phyloP scores from a whole-genome alignment of 2,888 invertebrate genomes.

The Xylota segnis region DNA sequence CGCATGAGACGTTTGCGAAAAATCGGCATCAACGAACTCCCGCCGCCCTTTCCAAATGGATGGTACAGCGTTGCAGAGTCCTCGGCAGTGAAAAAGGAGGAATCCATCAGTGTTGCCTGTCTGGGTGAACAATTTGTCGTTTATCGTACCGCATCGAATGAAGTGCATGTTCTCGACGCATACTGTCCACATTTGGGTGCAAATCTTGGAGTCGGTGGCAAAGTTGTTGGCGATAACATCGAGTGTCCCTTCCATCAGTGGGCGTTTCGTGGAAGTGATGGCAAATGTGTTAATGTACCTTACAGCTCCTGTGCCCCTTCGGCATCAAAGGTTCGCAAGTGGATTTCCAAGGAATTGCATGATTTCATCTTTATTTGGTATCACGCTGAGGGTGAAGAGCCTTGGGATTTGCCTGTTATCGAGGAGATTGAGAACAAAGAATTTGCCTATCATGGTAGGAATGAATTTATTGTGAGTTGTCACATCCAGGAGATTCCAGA shows the following conservation, averaged over 20 bases:
- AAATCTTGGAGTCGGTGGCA: constrained; percentile 92
- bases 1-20: constrained; percentile 86
- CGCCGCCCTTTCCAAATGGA: constrained; percentile 95
- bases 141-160: constrained; percentile 88
- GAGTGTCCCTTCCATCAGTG: constrained; percentile 96
- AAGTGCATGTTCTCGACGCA: constrained; percentile 90
- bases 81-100: constrained; percentile 85
- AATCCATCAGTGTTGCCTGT: constrained; percentile 87
- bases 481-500: constrained; percentile 94
- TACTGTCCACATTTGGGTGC: constrained; percentile 97
- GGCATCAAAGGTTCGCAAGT: constrained; percentile 89
- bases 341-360: constrained; percentile 89
- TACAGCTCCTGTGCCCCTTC: constrained; percentile 89
- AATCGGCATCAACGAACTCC: constrained; percentile 87
- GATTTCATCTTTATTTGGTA: constrained; percentile 93
- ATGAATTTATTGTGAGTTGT: constrained; percentile 90
- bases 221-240: constrained; percentile 90
- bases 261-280: constrained; percentile 91
- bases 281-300: constrained; percentile 91
- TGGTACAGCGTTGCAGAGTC: constrained; percentile 94
- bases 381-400: constrained; percentile 89
- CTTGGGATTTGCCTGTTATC: constrained; percentile 89
- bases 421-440: constrained; percentile 85
- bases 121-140: constrained; percentile 90
- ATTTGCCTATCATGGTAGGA: constrained; percentile 90